A percentile compares a stretch with the other conserved stretches of the same genome.
These are phyloP conservation scores for Pyralis farinalis DNA, from an alignment of 2,888 invertebrate genomes.

Conservation along the genomic window DNA sequence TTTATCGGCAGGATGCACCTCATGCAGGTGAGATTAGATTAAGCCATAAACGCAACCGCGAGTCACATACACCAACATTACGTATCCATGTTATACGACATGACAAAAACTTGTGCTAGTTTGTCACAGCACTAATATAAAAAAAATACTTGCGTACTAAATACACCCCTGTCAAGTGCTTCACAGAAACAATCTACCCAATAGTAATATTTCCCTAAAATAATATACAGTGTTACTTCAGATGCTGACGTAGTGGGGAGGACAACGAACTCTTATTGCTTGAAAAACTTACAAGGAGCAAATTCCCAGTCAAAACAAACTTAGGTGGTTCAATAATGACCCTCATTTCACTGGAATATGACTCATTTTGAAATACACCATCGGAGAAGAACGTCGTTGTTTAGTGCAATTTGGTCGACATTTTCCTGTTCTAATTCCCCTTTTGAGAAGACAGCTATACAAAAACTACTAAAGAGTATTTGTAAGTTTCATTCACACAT, in stretches of 20 bases:
- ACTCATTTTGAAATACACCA: conserved; percentile 20
- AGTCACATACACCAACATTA: too few relatives aligned
- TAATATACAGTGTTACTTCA: conserved; percentile 31
- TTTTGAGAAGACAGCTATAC: neutral
- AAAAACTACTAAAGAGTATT: too few relatives aligned
- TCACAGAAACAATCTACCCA: neutral
- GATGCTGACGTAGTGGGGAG: conserved; percentile 55
- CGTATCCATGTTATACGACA: too few relatives aligned
- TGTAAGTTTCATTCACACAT: too few relatives aligned
- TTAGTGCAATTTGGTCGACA: conserved; percentile 24
- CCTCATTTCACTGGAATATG: conserved; percentile 19
- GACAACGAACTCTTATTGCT: conserved; percentile 48
- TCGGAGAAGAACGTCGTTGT: conserved; percentile 19
- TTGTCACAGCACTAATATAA: too few relatives aligned
- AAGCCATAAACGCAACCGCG: too few relatives aligned
- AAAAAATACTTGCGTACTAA: too few relatives aligned
- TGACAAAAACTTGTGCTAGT: too few relatives aligned
- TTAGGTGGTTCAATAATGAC: conserved; percentile 24
- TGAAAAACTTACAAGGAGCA: conserved; percentile 55
- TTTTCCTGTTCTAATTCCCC: conserved; percentile 39
- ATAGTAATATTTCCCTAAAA: conserved; percentile 16
- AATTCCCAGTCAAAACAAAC: conserved; percentile 72
- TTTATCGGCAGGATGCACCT: too few relatives aligned
- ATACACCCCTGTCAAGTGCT: too few relatives aligned
- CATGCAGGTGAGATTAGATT: too few relatives aligned